Percentiles rank a stretch among this genome's conserved stretches.
Evolutionary conservation across 2,888 invertebrate genomes (phyloP).

Genomic region (Stenchaetothrips biformis): DNA sequence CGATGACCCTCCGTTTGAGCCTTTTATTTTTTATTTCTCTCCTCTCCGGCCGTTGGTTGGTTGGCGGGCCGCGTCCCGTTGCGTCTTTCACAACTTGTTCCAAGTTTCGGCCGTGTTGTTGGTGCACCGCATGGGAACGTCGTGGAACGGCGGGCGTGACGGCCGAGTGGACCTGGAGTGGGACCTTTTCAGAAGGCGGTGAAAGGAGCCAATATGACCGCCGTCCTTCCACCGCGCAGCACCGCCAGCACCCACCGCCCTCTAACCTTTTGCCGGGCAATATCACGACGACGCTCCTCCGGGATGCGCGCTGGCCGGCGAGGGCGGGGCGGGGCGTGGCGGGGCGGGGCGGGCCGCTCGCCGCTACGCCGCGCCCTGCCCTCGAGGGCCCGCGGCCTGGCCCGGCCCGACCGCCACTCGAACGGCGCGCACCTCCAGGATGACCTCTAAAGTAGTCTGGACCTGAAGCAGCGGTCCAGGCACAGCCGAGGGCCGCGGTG

Average conservation of each 20-base stretch:
- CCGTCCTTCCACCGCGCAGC: too few species aligned
- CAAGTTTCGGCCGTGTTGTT: too few species aligned
- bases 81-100: too few species aligned
- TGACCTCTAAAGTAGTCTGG: too few species aligned
- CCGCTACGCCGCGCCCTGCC: neutral
- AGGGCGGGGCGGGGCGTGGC: neutral
- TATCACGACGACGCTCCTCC: neutral
- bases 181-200: constrained; percentile 18
- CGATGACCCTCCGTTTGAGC: neutral
- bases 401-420: too few species aligned
- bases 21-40: neutral
- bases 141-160: neutral
- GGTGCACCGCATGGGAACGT: too few species aligned
- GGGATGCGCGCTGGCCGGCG: neutral
- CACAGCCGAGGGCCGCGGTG: neutral
- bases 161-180: neutral
- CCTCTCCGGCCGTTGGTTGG: neutral
- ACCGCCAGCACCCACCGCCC: neutral
- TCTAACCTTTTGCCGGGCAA: constrained; percentile 17
- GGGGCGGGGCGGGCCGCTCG: neutral
- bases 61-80: too few species aligned
- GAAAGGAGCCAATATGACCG: constrained; percentile 11
- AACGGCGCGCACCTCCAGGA: too few species aligned
- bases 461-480: too few species aligned
- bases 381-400: neutral